Conservation (phyloP, 2,113 vertebrate species). For the Triplophysa dalaica region DNA sequence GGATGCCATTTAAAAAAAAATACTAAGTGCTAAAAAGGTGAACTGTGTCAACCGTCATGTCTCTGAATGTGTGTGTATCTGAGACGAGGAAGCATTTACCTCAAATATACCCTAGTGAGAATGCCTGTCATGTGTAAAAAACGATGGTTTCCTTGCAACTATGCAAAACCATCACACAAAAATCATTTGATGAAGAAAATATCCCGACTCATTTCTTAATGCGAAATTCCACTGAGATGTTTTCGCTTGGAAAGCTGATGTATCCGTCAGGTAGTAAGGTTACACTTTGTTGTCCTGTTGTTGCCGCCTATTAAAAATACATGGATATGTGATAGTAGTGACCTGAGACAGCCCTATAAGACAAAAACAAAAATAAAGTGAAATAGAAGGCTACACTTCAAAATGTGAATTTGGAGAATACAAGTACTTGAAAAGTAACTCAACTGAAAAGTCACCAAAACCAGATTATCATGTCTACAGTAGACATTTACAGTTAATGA, state of each 20-base stretch:
- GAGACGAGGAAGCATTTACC: not conserved
- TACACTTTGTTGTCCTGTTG: constrained; percentile 58
- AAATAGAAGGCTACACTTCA: not conserved
- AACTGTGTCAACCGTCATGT: not conserved
- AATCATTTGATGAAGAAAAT: not conserved
- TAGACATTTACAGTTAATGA: not conserved
- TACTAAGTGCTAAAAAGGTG: not conserved
- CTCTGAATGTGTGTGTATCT: constrained; percentile 8
- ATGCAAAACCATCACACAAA: not conserved
- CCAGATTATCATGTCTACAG: no score
- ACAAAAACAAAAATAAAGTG: constrained; percentile 51
- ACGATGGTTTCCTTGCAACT: not conserved
- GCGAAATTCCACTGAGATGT: constrained; percentile 4
- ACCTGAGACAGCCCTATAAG: constrained; percentile 56
- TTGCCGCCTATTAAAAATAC: constrained; percentile 69
- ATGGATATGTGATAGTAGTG: constrained; percentile 70
- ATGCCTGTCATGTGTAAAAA: not conserved
- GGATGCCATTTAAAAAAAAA: not conserved
- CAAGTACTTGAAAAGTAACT: not conserved
- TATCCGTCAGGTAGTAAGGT: constrained; percentile 52
- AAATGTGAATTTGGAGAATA: not conserved
- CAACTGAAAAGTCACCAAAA: not conserved
- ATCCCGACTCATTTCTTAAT: not conserved
- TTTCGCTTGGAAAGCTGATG: constrained; percentile 31
- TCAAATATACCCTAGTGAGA: not conserved